phyloP scores from a whole-genome alignment of 2,888 invertebrate genomes.

The Xanthostigma xanthostigma region DNA sequence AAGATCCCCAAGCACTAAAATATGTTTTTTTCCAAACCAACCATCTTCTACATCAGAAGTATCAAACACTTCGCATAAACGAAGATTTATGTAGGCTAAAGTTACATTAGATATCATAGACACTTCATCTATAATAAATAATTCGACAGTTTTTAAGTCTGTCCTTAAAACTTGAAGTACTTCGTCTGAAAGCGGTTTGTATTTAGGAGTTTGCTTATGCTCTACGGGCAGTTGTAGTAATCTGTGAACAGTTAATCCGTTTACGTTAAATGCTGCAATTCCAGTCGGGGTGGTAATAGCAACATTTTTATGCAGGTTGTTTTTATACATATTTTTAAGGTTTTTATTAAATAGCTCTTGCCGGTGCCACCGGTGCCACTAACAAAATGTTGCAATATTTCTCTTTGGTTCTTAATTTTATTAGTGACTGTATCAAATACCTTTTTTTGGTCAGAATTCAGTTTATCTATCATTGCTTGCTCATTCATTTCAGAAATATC shows the following conservation, averaged over 20 bases:
- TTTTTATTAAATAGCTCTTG: conserved; percentile 19
- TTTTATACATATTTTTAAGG: conserved; percentile 16
- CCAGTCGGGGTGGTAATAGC: conserved; percentile 19
- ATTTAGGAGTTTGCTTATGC: background rate
- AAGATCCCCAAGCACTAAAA: conserved; percentile 4
- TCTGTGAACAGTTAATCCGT: conserved; percentile 19
- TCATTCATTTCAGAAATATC: no score
- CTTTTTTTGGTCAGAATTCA: no score
- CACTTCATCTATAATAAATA: conserved; percentile 18
- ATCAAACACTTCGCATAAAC: conserved; percentile 18
- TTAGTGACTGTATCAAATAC: no score
- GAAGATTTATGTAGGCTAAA: conserved; percentile 15
- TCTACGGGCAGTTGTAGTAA: conserved; percentile 17
- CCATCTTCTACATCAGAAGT: conserved; percentile 17
- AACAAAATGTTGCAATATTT: no score
- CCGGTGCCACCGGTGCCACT: conserved; percentile 15
- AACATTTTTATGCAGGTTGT: conserved; percentile 15
- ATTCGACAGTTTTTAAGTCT: conserved; percentile 16
- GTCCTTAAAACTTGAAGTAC: conserved; percentile 16
- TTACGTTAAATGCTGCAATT: conserved; percentile 22
- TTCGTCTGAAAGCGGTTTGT: background rate
- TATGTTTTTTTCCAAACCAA: conserved; percentile 19
- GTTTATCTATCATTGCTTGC: no score
- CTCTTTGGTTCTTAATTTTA: no score
- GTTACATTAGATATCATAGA: conserved; percentile 15